phyloP scores from a whole-genome alignment of 1,140 invertebrate species.

The Nautilus pompilius region DNA sequence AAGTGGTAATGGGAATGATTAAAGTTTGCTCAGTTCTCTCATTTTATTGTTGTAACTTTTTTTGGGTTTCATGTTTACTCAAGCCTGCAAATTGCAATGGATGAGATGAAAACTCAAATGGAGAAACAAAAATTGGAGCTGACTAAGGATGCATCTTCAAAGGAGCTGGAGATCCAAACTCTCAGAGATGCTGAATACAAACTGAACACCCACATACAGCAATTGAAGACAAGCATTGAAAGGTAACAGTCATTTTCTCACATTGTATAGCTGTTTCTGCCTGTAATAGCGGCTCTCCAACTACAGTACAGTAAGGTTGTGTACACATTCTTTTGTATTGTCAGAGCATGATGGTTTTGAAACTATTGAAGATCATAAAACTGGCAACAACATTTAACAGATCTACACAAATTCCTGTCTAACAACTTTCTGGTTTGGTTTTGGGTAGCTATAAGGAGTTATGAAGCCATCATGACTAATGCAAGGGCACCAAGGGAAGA shows the following conservation, averaged over 20 bases:
- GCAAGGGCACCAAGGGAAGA: too few species aligned
- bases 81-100: slow-evolving; percentile 40
- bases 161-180: slow-evolving; percentile 40
- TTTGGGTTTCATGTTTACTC: slow-evolving; percentile 5
- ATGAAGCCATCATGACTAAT: too few species aligned
- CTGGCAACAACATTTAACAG: too few species aligned
- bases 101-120: slow-evolving; percentile 36
- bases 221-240: slow-evolving; percentile 45
- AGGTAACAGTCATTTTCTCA: slow-evolving; percentile 24
- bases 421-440: too few species aligned
- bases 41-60: not conserved
- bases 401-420: too few species aligned
- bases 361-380: too few species aligned
- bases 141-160: slow-evolving; percentile 33
- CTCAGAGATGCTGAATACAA: slow-evolving; percentile 38
- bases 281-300: not conserved
- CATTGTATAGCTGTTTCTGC: not conserved
- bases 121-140: slow-evolving; percentile 40
- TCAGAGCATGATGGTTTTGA: too few species aligned
- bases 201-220: slow-evolving; percentile 32
- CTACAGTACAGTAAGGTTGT: too few species aligned
- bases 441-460: too few species aligned
- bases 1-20: too few species aligned
- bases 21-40: not conserved
- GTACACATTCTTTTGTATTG: too few species aligned